Conservation (phyloP, 2,113 vertebrate species). For the Rhagologus leucostigma region DNA sequence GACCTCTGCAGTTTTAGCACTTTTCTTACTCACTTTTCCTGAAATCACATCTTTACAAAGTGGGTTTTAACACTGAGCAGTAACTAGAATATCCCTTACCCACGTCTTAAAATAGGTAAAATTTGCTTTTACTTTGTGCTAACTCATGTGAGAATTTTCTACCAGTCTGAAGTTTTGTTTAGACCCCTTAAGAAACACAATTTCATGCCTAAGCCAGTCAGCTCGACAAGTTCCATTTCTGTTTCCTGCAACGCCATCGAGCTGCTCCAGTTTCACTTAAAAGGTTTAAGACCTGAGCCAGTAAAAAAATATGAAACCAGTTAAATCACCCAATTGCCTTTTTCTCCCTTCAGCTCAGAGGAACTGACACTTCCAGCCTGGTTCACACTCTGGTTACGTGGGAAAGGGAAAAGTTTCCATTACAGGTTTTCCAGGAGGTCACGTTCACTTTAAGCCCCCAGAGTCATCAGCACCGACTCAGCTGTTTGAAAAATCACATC, state of each 20-base stretch:
- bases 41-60: neutral
- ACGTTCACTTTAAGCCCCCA: neutral
- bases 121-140: neutral
- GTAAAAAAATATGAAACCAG: neutral
- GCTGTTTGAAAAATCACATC: neutral
- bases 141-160: neutral
- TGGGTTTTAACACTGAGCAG: neutral
- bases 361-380: neutral
- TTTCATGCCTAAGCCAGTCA: neutral
- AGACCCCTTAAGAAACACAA: neutral
- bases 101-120: neutral
- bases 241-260: neutral
- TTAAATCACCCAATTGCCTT: neutral
- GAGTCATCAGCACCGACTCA: neutral
- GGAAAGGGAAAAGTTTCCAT: neutral
- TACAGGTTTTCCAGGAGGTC: neutral
- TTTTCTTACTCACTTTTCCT: neutral
- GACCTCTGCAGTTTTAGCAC: neutral
- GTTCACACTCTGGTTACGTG: neutral
- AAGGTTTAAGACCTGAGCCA: conserved; percentile 29
- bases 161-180: neutral
- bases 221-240: neutral
- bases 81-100: neutral
- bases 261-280: conserved; percentile 49
- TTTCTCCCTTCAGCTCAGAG: neutral